Conservation (phyloP, 2,113 vertebrate species). For the Talpa occidentalis region DNA sequence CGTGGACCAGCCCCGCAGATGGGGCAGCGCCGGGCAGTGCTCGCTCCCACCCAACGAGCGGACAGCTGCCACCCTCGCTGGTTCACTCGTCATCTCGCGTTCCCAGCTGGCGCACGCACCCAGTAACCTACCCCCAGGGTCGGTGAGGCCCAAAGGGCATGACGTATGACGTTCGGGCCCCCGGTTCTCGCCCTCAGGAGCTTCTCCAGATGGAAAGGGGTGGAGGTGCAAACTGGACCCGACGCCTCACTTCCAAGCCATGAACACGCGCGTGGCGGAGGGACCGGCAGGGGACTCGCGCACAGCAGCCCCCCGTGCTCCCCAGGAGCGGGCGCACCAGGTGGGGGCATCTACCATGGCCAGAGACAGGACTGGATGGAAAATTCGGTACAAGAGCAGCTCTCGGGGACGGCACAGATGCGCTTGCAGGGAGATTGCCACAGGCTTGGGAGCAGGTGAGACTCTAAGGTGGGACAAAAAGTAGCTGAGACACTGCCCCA, state of each 20-base stretch:
- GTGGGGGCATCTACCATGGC: background rate
- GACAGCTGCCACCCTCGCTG: no score
- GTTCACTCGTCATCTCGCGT: background rate
- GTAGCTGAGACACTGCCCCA: background rate
- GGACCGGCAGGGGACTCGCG: no score
- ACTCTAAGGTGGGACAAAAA: background rate
- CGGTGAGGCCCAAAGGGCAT: background rate
- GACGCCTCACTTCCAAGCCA: background rate
- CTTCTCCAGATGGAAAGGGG: background rate
- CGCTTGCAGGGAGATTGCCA: background rate
- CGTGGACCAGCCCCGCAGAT: no score
- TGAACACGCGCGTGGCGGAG: no score
- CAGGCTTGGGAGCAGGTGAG: background rate
- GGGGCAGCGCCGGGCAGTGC: no score
- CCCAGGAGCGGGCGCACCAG: no score
- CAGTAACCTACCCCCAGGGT: background rate
- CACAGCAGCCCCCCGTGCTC: background rate
- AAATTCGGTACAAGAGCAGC: background rate
- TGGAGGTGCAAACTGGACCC: rapidly evolving
- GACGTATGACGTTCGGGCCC: no score
- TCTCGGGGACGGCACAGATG: background rate
- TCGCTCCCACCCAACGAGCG: no score
- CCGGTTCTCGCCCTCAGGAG: background rate
- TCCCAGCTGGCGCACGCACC: background rate
- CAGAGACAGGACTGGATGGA: background rate